Evolutionary conservation across 1,140 invertebrate genomes (phyloP), one percentile per base, ranked within the genome.

Genomic region (Orchestia grillus): DNA sequence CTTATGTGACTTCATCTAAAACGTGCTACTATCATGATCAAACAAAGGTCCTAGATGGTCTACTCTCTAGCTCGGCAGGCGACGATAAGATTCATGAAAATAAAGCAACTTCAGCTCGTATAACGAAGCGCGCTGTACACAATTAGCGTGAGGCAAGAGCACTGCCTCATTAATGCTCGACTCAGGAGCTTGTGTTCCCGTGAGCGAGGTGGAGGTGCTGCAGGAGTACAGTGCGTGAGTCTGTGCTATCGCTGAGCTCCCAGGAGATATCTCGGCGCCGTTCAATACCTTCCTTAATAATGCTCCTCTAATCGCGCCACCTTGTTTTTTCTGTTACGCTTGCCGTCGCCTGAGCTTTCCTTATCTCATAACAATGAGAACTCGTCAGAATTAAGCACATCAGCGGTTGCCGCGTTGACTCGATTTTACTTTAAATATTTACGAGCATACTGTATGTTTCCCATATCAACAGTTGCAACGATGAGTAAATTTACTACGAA

Each of bases 331-430:
- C 88, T 91, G 41, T 36, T 8, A 28, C 41, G 44, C 92, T 94
- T 94, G n/a, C n/a, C n/a, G 47, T 19, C 47, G 47, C 19, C 6
- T 53, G 47, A 53, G 47, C 47, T 53, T 53, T 19, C 47, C 47
- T 53, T 94, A 94, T 94, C 92, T 45, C 92, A n/a, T 94, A 94
- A 94, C 92, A 47, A 94, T 94, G 92, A 44, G 92, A 94, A 94
- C 41, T 94, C 92, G 44, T 47, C 11, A 16, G 44, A 42, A n/a
- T 94, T 44, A 8, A 41, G 88, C 88, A 42, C 28, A 36, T 90
- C 88, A 41, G 42, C 88, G 42, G 88, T 44, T 44, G 88, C 88
- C 42, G 43, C 88, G 42, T 43, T 41, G 8, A 40, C 36, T 3
- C n/a, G 41, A 90, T 8, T 77, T 77, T 77, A 23, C 28, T 36